Base-by-base conservation (phyloP, 2,888 invertebrate species). In the Lomographa bimaculata region DNA sequence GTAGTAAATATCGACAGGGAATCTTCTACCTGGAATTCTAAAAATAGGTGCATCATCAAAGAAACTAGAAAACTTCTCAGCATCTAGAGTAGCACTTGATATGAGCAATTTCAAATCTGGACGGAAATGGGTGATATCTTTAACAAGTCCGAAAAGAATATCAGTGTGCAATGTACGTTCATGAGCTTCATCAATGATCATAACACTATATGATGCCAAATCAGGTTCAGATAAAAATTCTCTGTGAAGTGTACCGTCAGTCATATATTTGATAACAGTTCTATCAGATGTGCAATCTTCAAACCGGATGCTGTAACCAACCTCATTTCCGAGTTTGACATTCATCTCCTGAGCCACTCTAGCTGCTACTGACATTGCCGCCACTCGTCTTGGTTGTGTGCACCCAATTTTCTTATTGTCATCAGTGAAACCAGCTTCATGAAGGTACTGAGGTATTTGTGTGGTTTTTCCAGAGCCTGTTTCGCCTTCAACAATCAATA, bases 161-260 rank as follows among this genome's bases (percentile, higher is more conserved):
- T 99, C 99, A 1, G 99, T 99, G 71, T 99, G 99, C 1, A 99
- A 89, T 0, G 99, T 99, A 21, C 99, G 90, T 79, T 99, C 99
- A 84, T 99, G 99, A 48, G 99, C 99, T 89, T 99, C 99, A 79
- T 99, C 99, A 70, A 99, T 98, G 41, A 99, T 99, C 95, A 99
- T 96, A 0, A 98, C 98, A 89, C 97, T 98, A 80, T 99, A 99
- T 1, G 97, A 94, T 21, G 94, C 95, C 38, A 99, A 89, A 89
- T 98, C 98, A 0, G 99, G 99, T 79, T 99, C 99, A 23, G 97
- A 96, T 1, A 99, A 91, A 78, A 99, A 99, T 85, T 99, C 99
- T 65, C 99, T 90, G 53, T 99, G 95, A 23, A 99, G 82, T 68
- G 99, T 99, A 65, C 99, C 99, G 83, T 99, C 99, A 14, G 99